Base-by-base conservation (phyloP, 2,113 vertebrate species). In the Urocitellus parryii region DNA sequence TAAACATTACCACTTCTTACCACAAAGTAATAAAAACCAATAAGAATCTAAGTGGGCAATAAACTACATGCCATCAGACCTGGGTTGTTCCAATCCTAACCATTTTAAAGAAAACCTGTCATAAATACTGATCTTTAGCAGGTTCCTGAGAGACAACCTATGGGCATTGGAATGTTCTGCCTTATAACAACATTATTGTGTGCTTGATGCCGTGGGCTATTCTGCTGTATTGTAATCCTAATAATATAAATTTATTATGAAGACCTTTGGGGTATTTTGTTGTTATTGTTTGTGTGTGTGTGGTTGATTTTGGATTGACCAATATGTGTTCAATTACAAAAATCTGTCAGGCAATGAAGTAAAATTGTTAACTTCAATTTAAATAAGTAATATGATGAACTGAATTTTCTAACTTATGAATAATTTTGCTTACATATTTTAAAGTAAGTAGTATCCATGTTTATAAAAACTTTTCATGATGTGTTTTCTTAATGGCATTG, bases 281-380 rank as follows among this genome's bases (percentile, higher is more conserved):
- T 63, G 22, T 63, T 63, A 9, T 25, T 25, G 61, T 63, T 63
- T 58, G 56, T 22, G 56, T 20, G 17, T 58, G 18, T 58, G 56
- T 58, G 56, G 6, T 8, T 58, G 22, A 25, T 25, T 70, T 70
- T 70, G 67, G 5, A 89, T 96, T 94, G 93, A 93, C 65, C 70
- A 88, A 45, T 18, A 93, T 95, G 22, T 90, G 20, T 87, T 97
- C 91, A 83, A 97, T 73, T 63, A 90, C 90, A 96, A 92, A 95
- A 95, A 81, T 63, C 65, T 77, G n/a, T n/a, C n/a, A 95, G 61
- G 72, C 67, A 93, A 70, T 81, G 27, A 96, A 94, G 24, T 81
- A 3, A 63, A 88, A 79, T 81, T 96, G 96, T 96, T 97, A 92
- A 92, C 70, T 93, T 95, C 42, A 80, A 91, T 96, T 97, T 91